These are phyloP conservation scores for Pseudorectes ferrugineus DNA, from an alignment of 2,113 vertebrate genomes.

Conservation along the genomic window DNA sequence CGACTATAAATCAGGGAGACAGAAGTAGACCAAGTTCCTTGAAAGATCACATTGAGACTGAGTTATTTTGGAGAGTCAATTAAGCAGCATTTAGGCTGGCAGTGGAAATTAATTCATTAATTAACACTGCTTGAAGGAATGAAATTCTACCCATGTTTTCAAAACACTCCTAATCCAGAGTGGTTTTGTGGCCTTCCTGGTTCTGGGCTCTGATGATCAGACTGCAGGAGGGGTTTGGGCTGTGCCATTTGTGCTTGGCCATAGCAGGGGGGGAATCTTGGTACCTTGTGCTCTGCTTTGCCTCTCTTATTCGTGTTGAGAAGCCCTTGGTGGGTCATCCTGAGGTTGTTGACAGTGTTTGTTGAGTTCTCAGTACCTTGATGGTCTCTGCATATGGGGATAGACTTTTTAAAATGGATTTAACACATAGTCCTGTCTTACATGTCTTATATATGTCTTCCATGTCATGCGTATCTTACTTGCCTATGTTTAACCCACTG, in stretches of 20 bases:
- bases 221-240: not conserved
- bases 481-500: not conserved
- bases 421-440: not conserved
- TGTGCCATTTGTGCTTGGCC: not conserved
- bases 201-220: not conserved
- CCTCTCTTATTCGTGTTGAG: not conserved
- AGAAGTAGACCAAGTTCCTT: not conserved
- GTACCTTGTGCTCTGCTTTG: not conserved
- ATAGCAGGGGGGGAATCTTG: too few species aligned
- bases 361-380: not conserved
- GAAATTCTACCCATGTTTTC: not conserved
- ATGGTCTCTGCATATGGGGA: not conserved
- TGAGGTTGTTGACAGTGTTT: not conserved
- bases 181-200: not conserved
- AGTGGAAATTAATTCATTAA: conserved; percentile 8
- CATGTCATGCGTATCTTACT: not conserved
- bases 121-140: not conserved
- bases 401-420: not conserved
- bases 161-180: not conserved
- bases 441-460: not conserved
- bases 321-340: not conserved
- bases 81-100: not conserved
- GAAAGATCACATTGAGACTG: not conserved
- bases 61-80: conserved; percentile 19
- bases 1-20: not conserved